Base-by-base conservation (phyloP, 2,797 vertebrate species). In the Girardinus metallicus region DNA sequence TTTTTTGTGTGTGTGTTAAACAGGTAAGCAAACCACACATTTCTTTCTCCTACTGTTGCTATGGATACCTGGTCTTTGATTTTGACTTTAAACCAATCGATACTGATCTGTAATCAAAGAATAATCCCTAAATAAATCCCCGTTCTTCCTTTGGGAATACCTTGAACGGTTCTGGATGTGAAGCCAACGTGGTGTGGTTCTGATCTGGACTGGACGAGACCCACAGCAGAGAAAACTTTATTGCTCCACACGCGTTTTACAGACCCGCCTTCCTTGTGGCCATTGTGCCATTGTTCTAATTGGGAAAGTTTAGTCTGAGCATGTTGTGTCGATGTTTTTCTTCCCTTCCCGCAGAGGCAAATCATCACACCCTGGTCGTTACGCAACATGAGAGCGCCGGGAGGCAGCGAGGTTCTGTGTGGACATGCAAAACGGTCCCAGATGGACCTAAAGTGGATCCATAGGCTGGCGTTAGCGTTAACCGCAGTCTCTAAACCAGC, bases 221-320 rank as follows among this genome's bases (percentile, higher is more conserved):
- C 46, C 79, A 80, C 49, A 74, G 73, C 51, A 76, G 70, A 75
- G 68, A 49, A 79, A 57, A 0, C 4, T 41, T 84, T 75, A 39
- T 12, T 85, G 66, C 74, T 26, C 43, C 74, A 57, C 2, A 80
- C 74, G 80, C 82, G 74, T 83, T 83, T 86, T 72, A 78, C 68
- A 81, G 75, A 77, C 26, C 53, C 83, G 81, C 73, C 79, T 72
- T 62, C 83, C 85, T 79, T 86, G 80, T 89, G 76, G 43, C 83
- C 73, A 8, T 51, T 51, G 47, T 80, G 44, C 62, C 73, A 85
- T 90, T 88, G 86, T 88, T 88, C 77, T 79, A 66, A 86, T 75
- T 43, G 74, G 83, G 83, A 57, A 84, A 77, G 81, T 89, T 90
- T 85, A 78, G 85, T 83, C 82, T 86, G 74, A 75, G 44, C 73